A percentile compares a stretch with the other conserved stretches of the same genome.
Evolutionary conservation across 2,888 invertebrate genomes (phyloP).

Genomic region (Sphecodes monilicornis): DNA sequence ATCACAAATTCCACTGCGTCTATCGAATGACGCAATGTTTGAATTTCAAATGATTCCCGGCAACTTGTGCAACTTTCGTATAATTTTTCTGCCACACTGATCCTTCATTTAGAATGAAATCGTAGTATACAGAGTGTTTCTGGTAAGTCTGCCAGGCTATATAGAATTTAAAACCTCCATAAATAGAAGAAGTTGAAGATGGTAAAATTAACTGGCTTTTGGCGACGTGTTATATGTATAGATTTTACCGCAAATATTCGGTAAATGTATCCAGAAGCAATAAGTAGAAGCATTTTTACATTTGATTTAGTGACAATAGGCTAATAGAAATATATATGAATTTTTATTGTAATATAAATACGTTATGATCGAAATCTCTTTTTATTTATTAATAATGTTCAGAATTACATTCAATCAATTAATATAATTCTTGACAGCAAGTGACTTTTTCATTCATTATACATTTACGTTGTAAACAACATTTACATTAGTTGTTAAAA

Average conservation of each 20-base stretch:
- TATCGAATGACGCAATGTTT: constrained; percentile 20
- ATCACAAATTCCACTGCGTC: constrained; percentile 23
- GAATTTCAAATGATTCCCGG: constrained; percentile 33
- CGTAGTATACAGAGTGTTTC: not conserved
- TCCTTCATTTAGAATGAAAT: not conserved
- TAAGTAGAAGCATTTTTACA: not conserved
- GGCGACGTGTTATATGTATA: not conserved
- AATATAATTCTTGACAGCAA: not conserved
- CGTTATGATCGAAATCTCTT: not conserved
- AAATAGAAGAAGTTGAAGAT: not conserved
- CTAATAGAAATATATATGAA: not conserved
- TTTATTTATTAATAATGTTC: not conserved
- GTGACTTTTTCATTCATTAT: not conserved
- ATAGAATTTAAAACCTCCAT: not conserved
- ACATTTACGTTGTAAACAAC: not conserved
- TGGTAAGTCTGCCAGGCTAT: not conserved
- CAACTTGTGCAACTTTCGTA: constrained; percentile 10
- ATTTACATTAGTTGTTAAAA: too few relatives aligned
- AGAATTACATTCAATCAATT: not conserved
- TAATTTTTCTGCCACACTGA: constrained; percentile 13
- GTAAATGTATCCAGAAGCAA: not conserved
- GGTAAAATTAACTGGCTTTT: not conserved
- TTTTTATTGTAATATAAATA: not conserved
- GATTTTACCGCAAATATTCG: not conserved
- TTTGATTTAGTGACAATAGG: not conserved